phyloP scores from a whole-genome alignment of 1,140 invertebrate species.

The Ruditapes philippinarum region DNA sequence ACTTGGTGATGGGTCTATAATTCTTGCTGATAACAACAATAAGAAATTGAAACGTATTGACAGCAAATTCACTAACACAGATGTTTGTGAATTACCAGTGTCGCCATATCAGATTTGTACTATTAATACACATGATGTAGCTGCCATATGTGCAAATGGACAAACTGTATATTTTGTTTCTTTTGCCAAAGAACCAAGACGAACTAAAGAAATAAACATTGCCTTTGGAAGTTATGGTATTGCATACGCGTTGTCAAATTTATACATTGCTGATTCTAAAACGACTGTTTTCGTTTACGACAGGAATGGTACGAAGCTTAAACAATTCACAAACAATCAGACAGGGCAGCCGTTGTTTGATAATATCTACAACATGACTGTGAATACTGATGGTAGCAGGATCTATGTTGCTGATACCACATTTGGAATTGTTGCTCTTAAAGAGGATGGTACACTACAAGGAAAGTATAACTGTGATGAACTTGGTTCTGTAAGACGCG shows the following conservation, averaged over 20 bases:
- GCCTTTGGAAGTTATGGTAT: too few relatives aligned
- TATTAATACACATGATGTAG: not conserved
- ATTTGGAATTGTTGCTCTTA: not conserved
- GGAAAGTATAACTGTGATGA: not conserved
- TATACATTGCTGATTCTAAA: not conserved
- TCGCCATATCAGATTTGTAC: not conserved
- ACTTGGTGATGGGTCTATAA: not conserved
- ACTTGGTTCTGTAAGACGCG: not conserved
- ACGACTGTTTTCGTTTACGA: not conserved
- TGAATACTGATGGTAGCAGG: not conserved
- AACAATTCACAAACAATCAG: not conserved
- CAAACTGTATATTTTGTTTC: too few relatives aligned
- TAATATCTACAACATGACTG: not conserved
- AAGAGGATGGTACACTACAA: not conserved
- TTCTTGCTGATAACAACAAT: not conserved
- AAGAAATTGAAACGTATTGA: not conserved
- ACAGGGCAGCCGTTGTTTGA: not conserved
- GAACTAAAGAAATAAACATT: too few relatives aligned
- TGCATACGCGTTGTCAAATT: not conserved
- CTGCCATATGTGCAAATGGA: not conserved
- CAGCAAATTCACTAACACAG: not conserved
- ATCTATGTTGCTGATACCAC: not conserved
- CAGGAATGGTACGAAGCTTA: not conserved
- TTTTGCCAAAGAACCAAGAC: too few relatives aligned
- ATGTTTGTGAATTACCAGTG: not conserved